Evolutionary conservation across 2,113 vertebrate genomes (phyloP), one percentile per base, ranked within the genome.

Genomic region (Carlito syrichta): DNA sequence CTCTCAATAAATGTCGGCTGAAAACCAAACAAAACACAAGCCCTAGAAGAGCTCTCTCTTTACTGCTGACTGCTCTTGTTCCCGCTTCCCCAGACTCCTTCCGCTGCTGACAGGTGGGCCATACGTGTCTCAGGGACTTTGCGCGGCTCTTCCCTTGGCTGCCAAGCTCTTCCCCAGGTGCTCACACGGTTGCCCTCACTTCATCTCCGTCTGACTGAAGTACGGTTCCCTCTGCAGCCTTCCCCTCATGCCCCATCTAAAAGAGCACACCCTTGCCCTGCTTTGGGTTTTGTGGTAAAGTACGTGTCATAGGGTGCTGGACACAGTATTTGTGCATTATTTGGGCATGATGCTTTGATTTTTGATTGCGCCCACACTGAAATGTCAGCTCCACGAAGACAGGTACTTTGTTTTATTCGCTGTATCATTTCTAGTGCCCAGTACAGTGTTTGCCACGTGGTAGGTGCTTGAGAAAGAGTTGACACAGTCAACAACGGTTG

Each of bases 1-100:
- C 35, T 60, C 68, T 60, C 86, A 45, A 73, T 82, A 92, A 69
- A 48, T 43, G 23, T 66, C 56, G 56, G 68, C 86, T 91, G 58
- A 88, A 76, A 45, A 32, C 5, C 11, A 30, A n/a, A 85, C 8
- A 27, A 9, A 54, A 74, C 54, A 22, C 5, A 62, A 52, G 9
- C 30, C 43, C 27, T 68, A 23, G 23, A 45, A 58, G 79, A 83
- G 35, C 56, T 22, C 7, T 62, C n/a, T 48, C 27, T 79, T 30
- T 13, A 10, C 9, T 16, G 60, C 30, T 43, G 3, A 1, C 54
- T 69, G 38, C 50, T 77, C 32, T 38, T 76, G 17, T 32, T 79
- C 40, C 40, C 77, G 66, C 35, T 2, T 25, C 27, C 8, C 22
- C 17, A 66, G 35, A 6, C 4, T 76, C 77, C 45, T 90, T 52